A percentile compares a stretch with the other conserved stretches of the same genome.
phyloP scores from a whole-genome alignment of 1,140 invertebrate genomes.

The Drosophila kohkoa region DNA sequence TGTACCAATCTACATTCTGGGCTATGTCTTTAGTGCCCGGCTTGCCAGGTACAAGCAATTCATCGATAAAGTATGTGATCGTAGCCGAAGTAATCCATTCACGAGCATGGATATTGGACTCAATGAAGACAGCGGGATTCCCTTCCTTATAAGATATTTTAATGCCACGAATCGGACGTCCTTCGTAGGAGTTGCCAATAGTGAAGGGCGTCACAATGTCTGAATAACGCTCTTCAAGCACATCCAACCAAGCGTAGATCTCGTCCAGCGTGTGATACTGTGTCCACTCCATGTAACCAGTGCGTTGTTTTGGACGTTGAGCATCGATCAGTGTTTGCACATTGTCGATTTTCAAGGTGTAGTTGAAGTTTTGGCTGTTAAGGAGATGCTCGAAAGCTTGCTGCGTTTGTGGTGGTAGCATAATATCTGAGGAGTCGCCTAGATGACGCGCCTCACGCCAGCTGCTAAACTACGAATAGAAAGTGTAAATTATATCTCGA shows the following conservation, averaged over 20 bases:
- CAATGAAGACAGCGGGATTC: slow-evolving; percentile 85
- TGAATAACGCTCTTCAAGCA: slow-evolving; percentile 67
- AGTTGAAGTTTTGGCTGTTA: slow-evolving; percentile 38
- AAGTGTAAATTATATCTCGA: not conserved
- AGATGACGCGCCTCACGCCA: slow-evolving; percentile 68
- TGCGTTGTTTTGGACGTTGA: slow-evolving; percentile 50
- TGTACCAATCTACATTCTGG: slow-evolving; percentile 89
- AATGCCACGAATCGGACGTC: slow-evolving; percentile 75
- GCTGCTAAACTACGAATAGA: slow-evolving; percentile 37
- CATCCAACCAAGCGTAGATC: slow-evolving; percentile 82
- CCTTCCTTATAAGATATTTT: slow-evolving; percentile 75
- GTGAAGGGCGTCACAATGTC: slow-evolving; percentile 66
- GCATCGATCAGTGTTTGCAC: slow-evolving; percentile 71
- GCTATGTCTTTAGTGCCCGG: slow-evolving; percentile 85
- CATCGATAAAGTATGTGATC: slow-evolving; percentile 87
- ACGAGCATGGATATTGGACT: slow-evolving; percentile 88
- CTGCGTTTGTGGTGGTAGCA: slow-evolving; percentile 62
- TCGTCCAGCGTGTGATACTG: slow-evolving; percentile 85
- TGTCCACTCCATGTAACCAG: slow-evolving; percentile 77
- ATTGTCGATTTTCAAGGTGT: slow-evolving; percentile 64
- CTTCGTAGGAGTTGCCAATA: slow-evolving; percentile 83
- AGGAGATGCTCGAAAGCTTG: slow-evolving; percentile 56
- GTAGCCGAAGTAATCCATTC: slow-evolving; percentile 90
- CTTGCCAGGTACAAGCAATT: slow-evolving; percentile 86
- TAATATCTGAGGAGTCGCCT: slow-evolving; percentile 70